These are phyloP conservation scores for Muricea muricata DNA, from an alignment of 92 coral and sea anemone species.

Conservation along the genomic window DNA sequence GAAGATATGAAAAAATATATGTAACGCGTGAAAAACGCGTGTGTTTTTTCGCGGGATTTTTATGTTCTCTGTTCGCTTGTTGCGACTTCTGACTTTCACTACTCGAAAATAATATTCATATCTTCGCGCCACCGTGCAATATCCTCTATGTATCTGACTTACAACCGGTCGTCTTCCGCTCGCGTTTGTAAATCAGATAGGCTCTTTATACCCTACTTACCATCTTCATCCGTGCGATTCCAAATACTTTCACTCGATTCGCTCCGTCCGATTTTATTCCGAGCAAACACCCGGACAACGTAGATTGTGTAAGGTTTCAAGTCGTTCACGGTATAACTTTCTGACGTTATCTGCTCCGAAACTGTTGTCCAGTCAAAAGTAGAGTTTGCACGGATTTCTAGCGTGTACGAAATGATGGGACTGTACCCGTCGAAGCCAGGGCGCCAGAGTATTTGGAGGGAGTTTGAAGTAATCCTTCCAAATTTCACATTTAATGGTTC, in stretches of 20 bases:
- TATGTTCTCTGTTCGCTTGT: no score
- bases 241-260: slow-evolving; percentile 50
- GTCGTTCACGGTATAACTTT: slow-evolving; percentile 47
- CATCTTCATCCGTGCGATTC: slow-evolving; percentile 75
- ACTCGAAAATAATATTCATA: no score
- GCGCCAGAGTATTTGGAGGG: slow-evolving; percentile 83
- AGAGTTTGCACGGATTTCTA: slow-evolving; percentile 56
- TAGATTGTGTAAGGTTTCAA: slow-evolving; percentile 77
- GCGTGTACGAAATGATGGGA: slow-evolving; percentile 73
- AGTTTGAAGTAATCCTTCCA: slow-evolving; percentile 68
- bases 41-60: no score
- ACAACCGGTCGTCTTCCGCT: no score
- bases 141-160: no score
- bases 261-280: slow-evolving; percentile 78
- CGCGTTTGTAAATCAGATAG: no score
- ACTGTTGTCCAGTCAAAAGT: slow-evolving; percentile 22
- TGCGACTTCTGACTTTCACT: no score
- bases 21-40: no score
- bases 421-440: slow-evolving; percentile 89
- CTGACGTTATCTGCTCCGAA: slow-evolving; percentile 22
- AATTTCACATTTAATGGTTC: slow-evolving; percentile 67
- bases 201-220: slow-evolving; percentile 53
- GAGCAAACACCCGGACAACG: slow-evolving; percentile 67
- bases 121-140: no score
- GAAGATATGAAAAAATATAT: no score